A percentile compares a stretch with the other conserved stretches of the same genome.
Evolutionary conservation across 37 sponge, comb jelly and placozoan species (phyloP).

Genomic region (Eunapius fragilis): DNA sequence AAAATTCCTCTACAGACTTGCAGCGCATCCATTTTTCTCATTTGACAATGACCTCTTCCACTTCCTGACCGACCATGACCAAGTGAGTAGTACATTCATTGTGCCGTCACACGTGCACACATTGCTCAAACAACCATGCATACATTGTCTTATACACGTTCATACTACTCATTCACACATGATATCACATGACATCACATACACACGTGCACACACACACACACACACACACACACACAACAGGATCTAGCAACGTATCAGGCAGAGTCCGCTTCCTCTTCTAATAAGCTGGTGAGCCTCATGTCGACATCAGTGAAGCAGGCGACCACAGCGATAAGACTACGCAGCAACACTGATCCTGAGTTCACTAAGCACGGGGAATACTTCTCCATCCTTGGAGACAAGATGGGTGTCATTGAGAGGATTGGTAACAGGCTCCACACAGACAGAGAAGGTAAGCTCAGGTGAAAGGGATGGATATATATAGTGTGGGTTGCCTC

Average conservation of each 20-base stretch:
- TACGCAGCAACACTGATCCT: slow-evolving; percentile 43
- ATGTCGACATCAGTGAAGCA: slow-evolving; percentile 49
- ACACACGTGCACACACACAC: background rate
- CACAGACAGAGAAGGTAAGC: slow-evolving; percentile 48
- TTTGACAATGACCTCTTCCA: slow-evolving; percentile 50
- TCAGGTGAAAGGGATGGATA: too few species aligned
- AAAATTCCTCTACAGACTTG: slow-evolving; percentile 72
- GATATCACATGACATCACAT: background rate
- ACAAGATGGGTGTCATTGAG: slow-evolving; percentile 59
- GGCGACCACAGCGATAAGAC: slow-evolving; percentile 43
- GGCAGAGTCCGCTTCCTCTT: slow-evolving; percentile 1
- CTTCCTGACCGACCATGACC: slow-evolving; percentile 63
- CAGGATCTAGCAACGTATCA: slow-evolving; percentile 40
- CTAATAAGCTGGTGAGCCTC: slow-evolving; percentile 19
- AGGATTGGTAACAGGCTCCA: slow-evolving; percentile 47
- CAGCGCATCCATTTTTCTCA: slow-evolving; percentile 73
- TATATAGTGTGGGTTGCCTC: too few species aligned
- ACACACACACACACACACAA: too few species aligned
- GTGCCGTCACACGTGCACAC: background rate
- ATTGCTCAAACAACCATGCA: background rate
- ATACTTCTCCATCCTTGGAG: slow-evolving; percentile 47
- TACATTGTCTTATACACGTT: background rate
- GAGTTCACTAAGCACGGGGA: slow-evolving; percentile 42
- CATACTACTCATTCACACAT: background rate
- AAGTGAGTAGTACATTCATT: slow-evolving; percentile 10